Evolutionary conservation across 2,888 invertebrate species (phyloP).

Genomic region (Parnassius smintheus): DNA sequence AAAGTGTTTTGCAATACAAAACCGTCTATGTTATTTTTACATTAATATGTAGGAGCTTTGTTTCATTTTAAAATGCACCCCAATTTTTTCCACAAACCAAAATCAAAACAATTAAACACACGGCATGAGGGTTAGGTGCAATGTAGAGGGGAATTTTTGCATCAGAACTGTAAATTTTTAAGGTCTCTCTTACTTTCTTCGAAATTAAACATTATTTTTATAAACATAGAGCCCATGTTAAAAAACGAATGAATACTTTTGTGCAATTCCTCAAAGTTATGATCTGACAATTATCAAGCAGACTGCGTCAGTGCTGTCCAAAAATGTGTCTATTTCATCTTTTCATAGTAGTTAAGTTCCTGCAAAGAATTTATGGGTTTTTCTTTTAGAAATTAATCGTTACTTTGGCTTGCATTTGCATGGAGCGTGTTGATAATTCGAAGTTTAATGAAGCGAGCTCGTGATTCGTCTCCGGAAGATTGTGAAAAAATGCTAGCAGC

Average conservation of each 20-base stretch:
- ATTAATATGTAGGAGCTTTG: constrained; percentile 23
- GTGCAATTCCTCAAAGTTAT: constrained; percentile 63
- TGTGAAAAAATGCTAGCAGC: constrained; percentile 68
- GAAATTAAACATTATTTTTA: constrained; percentile 28
- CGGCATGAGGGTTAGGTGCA: constrained; percentile 57
- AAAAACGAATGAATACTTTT: constrained; percentile 50
- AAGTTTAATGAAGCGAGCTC: constrained; percentile 74
- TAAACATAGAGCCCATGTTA: constrained; percentile 42
- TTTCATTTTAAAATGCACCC: constrained; percentile 61
- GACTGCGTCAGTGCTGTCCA: constrained; percentile 52
- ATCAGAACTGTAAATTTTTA: constrained; percentile 41
- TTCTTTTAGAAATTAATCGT: constrained; percentile 52
- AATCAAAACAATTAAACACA: constrained; percentile 76
- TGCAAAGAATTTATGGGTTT: constrained; percentile 41
- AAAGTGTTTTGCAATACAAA: constrained; percentile 2
- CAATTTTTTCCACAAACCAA: constrained; percentile 57
- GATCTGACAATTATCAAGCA: constrained; percentile 64
- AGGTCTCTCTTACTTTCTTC: constrained; percentile 8
- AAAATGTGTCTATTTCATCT: constrained; percentile 57
- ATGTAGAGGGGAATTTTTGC: constrained; percentile 61
- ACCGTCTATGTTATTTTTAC: constrained; percentile 13
- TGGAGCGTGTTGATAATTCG: constrained; percentile 74
- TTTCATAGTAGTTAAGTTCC: constrained; percentile 40
- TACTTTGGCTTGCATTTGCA: constrained; percentile 63
- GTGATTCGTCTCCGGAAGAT: constrained; percentile 67